Conservation (phyloP, 2,797 vertebrate species). For the Argya squamiceps region DNA sequence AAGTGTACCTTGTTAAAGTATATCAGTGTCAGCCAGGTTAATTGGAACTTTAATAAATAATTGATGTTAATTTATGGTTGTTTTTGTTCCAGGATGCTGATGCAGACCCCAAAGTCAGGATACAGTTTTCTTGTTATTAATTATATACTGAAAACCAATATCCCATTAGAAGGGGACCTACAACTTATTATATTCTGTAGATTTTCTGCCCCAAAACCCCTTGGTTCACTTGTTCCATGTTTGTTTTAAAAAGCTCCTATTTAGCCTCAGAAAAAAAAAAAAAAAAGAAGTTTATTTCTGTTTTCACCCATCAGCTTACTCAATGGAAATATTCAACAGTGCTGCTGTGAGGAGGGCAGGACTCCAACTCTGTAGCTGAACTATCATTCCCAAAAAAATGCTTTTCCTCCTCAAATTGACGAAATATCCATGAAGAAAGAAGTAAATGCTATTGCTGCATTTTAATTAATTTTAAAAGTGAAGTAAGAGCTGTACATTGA, state of each 20-base stretch:
- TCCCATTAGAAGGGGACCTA: conserved; percentile 64
- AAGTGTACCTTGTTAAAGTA: conserved; percentile 84
- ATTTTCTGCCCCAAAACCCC: conserved; percentile 13
- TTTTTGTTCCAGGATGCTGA: conserved; percentile 81
- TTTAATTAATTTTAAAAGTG: neutral
- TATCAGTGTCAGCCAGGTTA: conserved; percentile 86
- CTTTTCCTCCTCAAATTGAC: neutral
- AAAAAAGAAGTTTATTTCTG: neutral
- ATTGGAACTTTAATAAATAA: conserved; percentile 87
- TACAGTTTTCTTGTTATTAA: conserved; percentile 85
- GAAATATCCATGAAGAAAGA: neutral
- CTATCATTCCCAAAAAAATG: neutral
- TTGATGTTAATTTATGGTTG: conserved; percentile 86
- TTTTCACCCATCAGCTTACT: neutral
- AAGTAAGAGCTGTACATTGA: neutral
- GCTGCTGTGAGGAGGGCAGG: neutral
- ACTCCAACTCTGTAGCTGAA: neutral
- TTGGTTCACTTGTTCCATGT: conserved; percentile 15
- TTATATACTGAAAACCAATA: conserved; percentile 83
- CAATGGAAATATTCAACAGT: neutral
- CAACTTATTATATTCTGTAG: conserved; percentile 53
- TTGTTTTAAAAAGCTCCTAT: neutral
- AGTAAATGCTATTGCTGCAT: neutral
- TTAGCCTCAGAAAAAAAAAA: neutral
- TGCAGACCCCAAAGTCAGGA: conserved; percentile 78